Evolutionary conservation across 1,140 invertebrate genomes (phyloP).

Genomic region (Nebria ingens): DNA sequence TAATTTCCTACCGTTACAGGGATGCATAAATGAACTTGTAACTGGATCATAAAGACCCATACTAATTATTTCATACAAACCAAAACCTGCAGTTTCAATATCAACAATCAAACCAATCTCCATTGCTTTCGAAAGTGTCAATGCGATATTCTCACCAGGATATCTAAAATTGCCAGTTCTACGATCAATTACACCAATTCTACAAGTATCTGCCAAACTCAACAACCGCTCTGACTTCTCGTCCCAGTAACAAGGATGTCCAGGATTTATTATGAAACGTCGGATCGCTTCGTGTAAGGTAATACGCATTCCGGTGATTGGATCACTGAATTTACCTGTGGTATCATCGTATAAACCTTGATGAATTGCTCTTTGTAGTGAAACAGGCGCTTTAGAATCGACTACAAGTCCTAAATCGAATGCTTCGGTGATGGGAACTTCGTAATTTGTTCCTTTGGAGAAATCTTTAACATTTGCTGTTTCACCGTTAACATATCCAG

Average conservation of each 20-base stretch:
- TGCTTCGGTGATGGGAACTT: conserved; percentile 67
- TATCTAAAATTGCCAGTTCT: conserved; percentile 66
- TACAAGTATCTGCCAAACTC: conserved; percentile 65
- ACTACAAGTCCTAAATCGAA: conserved; percentile 69
- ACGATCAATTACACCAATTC: conserved; percentile 72
- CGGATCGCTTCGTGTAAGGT: conserved; percentile 78
- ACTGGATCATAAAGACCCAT: conserved; percentile 70
- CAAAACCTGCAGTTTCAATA: conserved; percentile 70
- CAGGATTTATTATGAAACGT: conserved; percentile 65
- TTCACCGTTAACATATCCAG: conserved; percentile 60
- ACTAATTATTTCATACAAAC: conserved; percentile 69
- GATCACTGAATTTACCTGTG: conserved; percentile 72
- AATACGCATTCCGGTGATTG: conserved; percentile 59
- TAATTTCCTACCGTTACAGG: conserved; percentile 62
- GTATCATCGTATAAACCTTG: conserved; percentile 74
- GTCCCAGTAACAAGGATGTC: conserved; percentile 70
- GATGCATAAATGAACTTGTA: conserved; percentile 68
- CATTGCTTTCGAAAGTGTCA: conserved; percentile 61
- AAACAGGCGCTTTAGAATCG: conserved; percentile 71
- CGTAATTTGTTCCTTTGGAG: conserved; percentile 46
- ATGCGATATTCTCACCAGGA: conserved; percentile 49
- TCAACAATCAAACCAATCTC: conserved; percentile 70
- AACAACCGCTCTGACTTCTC: conserved; percentile 55
- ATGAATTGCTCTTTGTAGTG: conserved; percentile 74
- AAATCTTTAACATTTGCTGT: conserved; percentile 62